Base-by-base conservation (phyloP, 2,797 vertebrate species). In the Pangasius larnaudii region DNA sequence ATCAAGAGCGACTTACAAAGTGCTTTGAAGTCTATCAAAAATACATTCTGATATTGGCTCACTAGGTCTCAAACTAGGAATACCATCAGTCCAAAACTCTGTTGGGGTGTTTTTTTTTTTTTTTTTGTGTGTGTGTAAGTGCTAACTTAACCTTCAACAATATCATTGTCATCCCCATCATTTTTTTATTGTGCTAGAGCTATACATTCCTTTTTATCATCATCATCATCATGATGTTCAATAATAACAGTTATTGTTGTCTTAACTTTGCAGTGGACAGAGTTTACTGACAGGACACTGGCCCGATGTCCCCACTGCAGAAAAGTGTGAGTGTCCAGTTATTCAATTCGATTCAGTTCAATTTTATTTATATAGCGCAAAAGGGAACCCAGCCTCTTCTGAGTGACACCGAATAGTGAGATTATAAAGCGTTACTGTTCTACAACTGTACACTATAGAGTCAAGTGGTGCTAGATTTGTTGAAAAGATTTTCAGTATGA, bases 291-390 rank as follows among this genome's bases (percentile, higher is more conserved):
- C 92, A 95, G 97, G 93, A 98, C 97, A 49, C 95, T 98, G 94
- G 98, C 98, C 89, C 95, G 97, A 82, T 98, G 98, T 93, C 97
- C 98, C 33, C 98, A 98, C 94, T 98, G 98, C 96, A 97, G 97
- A 92, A 98, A 98, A 97, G 98, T 98, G 98, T 98, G 93, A 97
- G 97, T 97, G 89, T 89, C 51, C 39, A n/a, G 27, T 78, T 51
- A 69, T 6, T 86, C 19, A 90, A 18, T 82, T n/a, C 1, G 18
- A 3, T 33, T 33, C 13, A 18, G 5, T 67, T 30, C 24, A 13
- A 18, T 49, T 51, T 46, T 77, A 49, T 77, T 33, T 39, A 67
- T 72, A 24, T 39, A 30, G 10, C 11, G 8, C 39, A n/a, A 63
- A n/a, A 63, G 27, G 27, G 27, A 63, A 13, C 27, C 61, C 61